Evolutionary conservation across 37 sponge, comb jelly and placozoan species (phyloP).

Genomic region (Theonella swinhoei): DNA sequence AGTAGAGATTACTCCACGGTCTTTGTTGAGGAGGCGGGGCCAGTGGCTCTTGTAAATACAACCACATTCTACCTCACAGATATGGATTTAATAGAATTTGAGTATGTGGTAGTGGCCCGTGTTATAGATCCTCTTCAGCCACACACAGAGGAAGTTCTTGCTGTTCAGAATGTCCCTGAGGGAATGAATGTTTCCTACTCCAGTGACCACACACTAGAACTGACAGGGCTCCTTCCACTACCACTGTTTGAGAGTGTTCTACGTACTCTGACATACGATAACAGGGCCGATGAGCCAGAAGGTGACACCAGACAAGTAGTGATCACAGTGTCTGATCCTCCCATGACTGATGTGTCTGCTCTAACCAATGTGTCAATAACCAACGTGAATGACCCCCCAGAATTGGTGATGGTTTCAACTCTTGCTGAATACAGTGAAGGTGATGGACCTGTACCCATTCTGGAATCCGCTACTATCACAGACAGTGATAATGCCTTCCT

Average conservation of each 20-base stretch:
- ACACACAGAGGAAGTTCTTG: constrained; percentile 49
- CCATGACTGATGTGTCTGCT: constrained; percentile 6
- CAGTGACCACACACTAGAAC: constrained; percentile 9
- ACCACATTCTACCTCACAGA: constrained; percentile 65
- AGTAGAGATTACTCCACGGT: constrained; percentile 42
- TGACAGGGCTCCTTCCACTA: constrained; percentile 37
- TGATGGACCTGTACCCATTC: constrained; percentile 25
- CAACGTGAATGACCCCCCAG: constrained; percentile 61
- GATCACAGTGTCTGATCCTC: constrained; percentile 41
- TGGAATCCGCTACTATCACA: constrained; percentile 3
- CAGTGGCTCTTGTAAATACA: constrained; percentile 56
- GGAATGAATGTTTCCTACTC: constrained; percentile 36
- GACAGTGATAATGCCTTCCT: constrained; percentile 62
- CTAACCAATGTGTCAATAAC: constrained; percentile 9
- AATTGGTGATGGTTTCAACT: neutral
- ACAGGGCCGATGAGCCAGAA: constrained; percentile 51
- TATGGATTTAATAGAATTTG: constrained; percentile 55
- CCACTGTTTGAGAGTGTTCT: constrained; percentile 36
- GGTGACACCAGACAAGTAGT: constrained; percentile 17
- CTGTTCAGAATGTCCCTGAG: constrained; percentile 31
- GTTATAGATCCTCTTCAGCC: constrained; percentile 41
- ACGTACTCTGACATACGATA: constrained; percentile 64
- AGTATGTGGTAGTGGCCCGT: constrained; percentile 42
- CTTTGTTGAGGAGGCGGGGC: constrained; percentile 64
- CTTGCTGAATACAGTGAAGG: constrained; percentile 45